Evolutionary conservation across 1,140 invertebrate genomes (phyloP).

Genomic region (Sitophilus oryzae): DNA sequence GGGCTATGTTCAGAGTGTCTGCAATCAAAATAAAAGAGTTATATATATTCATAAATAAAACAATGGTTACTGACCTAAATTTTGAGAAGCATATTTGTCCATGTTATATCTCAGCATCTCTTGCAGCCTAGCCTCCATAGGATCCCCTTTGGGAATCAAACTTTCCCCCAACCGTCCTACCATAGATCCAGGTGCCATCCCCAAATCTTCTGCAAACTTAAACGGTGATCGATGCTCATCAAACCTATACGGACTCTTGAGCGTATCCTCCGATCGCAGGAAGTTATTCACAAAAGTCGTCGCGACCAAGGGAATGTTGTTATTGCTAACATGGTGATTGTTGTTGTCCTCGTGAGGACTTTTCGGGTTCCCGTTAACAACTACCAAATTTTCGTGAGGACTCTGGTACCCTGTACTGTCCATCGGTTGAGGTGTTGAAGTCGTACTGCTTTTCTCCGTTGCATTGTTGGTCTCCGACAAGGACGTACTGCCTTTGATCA

Average conservation of each 20-base stretch:
- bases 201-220: conserved; percentile 72
- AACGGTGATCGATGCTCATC: conserved; percentile 65
- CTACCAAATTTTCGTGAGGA: conserved; percentile 26
- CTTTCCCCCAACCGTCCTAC: conserved; percentile 74
- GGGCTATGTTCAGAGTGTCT: conserved; percentile 90
- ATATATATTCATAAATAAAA: no score
- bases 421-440: conserved; percentile 41
- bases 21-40: not conserved
- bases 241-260: conserved; percentile 69
- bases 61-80: conserved; percentile 52
- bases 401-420: conserved; percentile 5
- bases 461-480: conserved; percentile 31
- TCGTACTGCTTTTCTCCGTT: conserved; percentile 41
- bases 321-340: conserved; percentile 48
- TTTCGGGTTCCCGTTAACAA: conserved; percentile 48
- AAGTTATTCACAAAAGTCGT: conserved; percentile 45
- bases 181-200: conserved; percentile 63
- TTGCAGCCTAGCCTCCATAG: conserved; percentile 84
- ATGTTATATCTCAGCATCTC: conserved; percentile 90
- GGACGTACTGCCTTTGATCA: conserved; percentile 43
- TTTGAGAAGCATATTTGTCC: conserved; percentile 89
- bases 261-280: conserved; percentile 49
- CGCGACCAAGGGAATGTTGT: conserved; percentile 50
- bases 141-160: conserved; percentile 83
- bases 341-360: conserved; percentile 54